Conservation (phyloP, 2,888 invertebrate genomes). For the Andrena bucephala region DNA sequence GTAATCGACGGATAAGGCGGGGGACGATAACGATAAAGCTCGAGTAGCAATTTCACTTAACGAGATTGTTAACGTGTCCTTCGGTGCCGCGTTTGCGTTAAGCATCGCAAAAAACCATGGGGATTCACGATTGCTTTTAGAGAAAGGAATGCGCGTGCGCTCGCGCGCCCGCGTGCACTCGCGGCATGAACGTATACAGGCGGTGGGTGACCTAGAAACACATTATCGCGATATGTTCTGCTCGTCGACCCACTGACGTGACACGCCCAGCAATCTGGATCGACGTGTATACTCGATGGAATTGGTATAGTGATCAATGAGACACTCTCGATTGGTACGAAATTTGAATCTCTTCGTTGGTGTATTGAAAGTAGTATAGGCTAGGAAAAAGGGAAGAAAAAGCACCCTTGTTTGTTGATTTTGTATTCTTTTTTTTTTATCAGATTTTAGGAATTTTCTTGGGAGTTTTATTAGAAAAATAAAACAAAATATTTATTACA, state of each 20-base stretch:
- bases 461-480: no score
- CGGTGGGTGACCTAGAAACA: slow-evolving; percentile 78
- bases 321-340: not conserved
- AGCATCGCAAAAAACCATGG: slow-evolving; percentile 7
- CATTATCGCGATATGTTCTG: slow-evolving; percentile 77
- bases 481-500: no score
- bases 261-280: slow-evolving; percentile 75
- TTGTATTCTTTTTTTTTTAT: no score
- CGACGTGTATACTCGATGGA: slow-evolving; percentile 51
- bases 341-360: not conserved
- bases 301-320: not conserved
- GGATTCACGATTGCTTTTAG: slow-evolving; percentile 60
- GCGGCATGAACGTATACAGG: slow-evolving; percentile 44
- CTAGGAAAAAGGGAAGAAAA: not conserved
- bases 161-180: not conserved
- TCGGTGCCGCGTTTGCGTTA: not conserved
- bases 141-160: slow-evolving; percentile 64
- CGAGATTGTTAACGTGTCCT: slow-evolving; percentile 27
- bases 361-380: not conserved
- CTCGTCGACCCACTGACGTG: slow-evolving; percentile 76
- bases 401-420: no score
- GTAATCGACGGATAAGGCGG: slow-evolving; percentile 9
- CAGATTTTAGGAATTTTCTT: no score
- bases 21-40: slow-evolving; percentile 36
- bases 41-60: slow-evolving; percentile 41